A percentile compares a stretch with the other conserved stretches of the same genome.
phyloP scores from a whole-genome alignment of 2,888 invertebrate genomes.

The Pristionchus japonicus region DNA sequence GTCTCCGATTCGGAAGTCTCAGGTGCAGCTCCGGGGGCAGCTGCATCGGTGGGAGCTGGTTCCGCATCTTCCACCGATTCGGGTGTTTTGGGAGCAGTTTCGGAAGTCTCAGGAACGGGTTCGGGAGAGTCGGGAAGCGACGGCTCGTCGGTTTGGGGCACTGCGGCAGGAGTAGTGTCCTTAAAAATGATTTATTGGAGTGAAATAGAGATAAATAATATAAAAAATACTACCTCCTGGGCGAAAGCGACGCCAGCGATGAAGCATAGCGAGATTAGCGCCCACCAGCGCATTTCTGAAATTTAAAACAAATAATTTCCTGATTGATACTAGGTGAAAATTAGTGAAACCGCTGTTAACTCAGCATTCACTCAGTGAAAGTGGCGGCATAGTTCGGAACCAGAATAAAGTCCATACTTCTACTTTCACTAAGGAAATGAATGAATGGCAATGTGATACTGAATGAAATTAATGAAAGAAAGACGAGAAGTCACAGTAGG shows the following conservation, averaged over 20 bases:
- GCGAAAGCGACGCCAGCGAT: neutral
- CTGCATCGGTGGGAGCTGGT: neutral
- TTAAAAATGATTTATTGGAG: neutral
- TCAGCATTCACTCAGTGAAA: neutral
- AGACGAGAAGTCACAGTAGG: neutral
- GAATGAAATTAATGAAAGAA: neutral
- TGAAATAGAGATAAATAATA: neutral
- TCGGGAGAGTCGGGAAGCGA: neutral
- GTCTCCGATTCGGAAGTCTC: neutral
- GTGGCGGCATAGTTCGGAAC: too few species aligned
- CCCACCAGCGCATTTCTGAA: constrained; percentile 33
- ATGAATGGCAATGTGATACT: too few species aligned
- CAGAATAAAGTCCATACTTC: too few species aligned
- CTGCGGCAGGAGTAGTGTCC: neutral
- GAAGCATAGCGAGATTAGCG: neutral
- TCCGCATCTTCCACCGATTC: neutral
- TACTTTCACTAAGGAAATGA: neutral
- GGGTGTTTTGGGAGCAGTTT: neutral
- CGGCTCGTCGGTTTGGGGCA: too few species aligned
- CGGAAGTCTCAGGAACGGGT: neutral
- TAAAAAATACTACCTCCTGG: neutral
- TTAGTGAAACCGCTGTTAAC: neutral
- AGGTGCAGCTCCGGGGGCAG: neutral
- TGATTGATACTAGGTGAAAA: neutral
- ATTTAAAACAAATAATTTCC: neutral